Evolutionary conservation across 2,888 invertebrate genomes (phyloP), one percentile per base, ranked within the genome.

Genomic region (Eretmocerus hayati): DNA sequence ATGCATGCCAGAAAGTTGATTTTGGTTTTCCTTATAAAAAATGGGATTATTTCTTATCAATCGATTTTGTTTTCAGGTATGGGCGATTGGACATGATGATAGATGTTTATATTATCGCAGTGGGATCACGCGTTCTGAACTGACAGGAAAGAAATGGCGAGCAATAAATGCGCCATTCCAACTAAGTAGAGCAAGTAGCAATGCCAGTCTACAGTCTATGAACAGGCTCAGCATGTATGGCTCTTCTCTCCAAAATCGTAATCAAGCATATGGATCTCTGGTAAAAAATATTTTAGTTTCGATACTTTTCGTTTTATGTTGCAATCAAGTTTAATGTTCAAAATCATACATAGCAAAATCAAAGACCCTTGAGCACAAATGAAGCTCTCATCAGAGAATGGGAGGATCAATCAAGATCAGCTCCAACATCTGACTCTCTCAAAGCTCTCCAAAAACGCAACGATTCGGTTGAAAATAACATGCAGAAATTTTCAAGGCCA

Each of bases 141-240:
- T 87, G 54, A 89, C 90, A 16, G 93, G 93, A 1, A 90, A 90
- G 69, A 82, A 88, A 58, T 93, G 93, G 93, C 81, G 84, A 54
- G 77, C 81, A 57, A 76, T 90, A 18, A 85, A 86, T 63, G 87
- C 86, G 20, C 85, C 87, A 39, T 79, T 88, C 73, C 89, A 90
- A 72, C 76, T 89, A 37, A 89, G 89, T 68, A 78, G 90, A 56
- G 85, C 89, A 40, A 87, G 87, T 56, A 88, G 88, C 67, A 84
- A 81, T 56, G 83, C 87, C 42, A 88, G 87, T 67, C 76, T 85
- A 50, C 79, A 80, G 31, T 67, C 66, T 11, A 67, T 60, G 42
- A 67, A 67, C 42, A 62, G 69, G 33, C 67, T 67, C 46, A 71
- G 71, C 45, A 60, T 63, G 52, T 68, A 69, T 41, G 70, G 70